phyloP scores from a whole-genome alignment of 2,113 vertebrate genomes.

The Silurus meridionalis region DNA sequence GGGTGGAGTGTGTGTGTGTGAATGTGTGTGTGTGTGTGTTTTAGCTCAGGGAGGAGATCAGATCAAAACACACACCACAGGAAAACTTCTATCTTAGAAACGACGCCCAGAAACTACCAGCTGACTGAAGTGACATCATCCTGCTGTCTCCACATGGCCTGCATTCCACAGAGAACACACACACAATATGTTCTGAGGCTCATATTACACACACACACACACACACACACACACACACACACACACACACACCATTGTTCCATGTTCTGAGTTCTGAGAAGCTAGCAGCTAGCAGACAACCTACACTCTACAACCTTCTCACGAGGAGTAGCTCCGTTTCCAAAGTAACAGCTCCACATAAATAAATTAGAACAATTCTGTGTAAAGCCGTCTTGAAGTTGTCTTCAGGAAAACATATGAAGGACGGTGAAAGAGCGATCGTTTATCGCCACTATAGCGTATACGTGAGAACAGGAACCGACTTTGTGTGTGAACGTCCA shows the following conservation, averaged over 20 bases:
- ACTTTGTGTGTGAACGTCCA: neutral
- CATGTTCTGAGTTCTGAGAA: neutral
- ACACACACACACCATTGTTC: conserved; percentile 10
- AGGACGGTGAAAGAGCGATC: neutral
- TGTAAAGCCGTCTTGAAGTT: neutral
- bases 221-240: neutral
- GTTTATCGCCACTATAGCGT: neutral
- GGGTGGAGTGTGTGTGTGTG: conserved; percentile 1
- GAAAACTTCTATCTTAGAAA: conserved; percentile 26
- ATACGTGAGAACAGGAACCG: neutral
- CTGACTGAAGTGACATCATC: conserved; percentile 64
- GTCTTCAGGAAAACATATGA: no score
- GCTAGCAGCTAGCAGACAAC: no score
- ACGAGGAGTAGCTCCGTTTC: neutral
- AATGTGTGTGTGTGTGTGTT: neutral
- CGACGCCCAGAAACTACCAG: conserved; percentile 47
- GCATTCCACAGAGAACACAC: neutral
- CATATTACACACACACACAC: neutral
- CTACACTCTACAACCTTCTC: neutral
- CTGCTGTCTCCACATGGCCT: conserved; percentile 38
- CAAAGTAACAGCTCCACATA: neutral
- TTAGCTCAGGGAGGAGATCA: conserved; percentile 34
- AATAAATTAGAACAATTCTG: neutral
- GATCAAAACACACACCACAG: conserved; percentile 39
- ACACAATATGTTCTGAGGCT: neutral